A percentile compares a stretch with the other conserved stretches of the same genome.
Conservation (phyloP, 2,113 vertebrate species). For the Onychorhynchus coronatus region DNA sequence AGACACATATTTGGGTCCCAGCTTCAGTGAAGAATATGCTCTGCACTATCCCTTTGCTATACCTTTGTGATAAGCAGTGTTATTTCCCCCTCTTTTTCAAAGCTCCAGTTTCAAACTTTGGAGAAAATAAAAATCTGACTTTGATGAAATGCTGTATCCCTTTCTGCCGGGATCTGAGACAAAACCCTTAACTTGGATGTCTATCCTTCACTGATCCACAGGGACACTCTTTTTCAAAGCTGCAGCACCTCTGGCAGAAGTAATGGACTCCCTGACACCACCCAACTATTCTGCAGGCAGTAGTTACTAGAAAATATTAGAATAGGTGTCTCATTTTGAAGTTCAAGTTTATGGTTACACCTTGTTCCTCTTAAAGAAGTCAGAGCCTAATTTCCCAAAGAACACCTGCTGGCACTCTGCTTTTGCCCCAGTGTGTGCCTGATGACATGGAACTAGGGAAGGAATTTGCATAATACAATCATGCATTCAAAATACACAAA, state of each 20-base stretch:
- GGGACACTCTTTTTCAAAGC: background rate
- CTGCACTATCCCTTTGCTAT: background rate
- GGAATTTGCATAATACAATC: background rate
- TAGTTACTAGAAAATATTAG: background rate
- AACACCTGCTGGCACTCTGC: background rate
- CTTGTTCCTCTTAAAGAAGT: background rate
- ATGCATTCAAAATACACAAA: background rate
- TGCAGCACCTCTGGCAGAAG: background rate
- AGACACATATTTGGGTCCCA: background rate
- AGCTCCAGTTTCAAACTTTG: background rate
- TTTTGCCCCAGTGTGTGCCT: background rate
- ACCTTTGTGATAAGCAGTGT: background rate
- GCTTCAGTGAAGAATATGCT: background rate
- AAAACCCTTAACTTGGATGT: background rate
- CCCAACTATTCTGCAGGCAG: background rate
- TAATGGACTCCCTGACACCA: background rate
- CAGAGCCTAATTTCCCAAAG: background rate
- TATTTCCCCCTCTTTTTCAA: background rate
- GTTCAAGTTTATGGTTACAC: background rate
- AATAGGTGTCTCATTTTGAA: background rate
- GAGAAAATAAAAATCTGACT: background rate
- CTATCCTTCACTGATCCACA: background rate
- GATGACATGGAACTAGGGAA: background rate
- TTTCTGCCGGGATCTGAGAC: background rate
- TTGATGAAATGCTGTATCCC: rapidly evolving